Percentiles rank a stretch among this genome's conserved stretches.
Conservation (phyloP, 2,888 invertebrate genomes). For the Drosophila kambysellisi region DNA sequence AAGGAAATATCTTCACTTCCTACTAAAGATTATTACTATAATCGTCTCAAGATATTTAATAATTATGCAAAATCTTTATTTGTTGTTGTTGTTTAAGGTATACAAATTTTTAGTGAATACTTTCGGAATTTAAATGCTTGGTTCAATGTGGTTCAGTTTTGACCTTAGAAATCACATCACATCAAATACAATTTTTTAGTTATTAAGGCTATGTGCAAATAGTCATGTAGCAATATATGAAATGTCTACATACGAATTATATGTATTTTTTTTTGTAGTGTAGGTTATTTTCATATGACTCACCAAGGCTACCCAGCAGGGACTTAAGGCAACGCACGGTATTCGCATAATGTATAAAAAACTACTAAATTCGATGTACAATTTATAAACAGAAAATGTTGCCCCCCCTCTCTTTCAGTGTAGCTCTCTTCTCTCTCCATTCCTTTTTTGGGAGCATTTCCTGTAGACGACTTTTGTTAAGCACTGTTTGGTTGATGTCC, state of each 20-base stretch:
- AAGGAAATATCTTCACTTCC: background rate
- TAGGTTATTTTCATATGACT: conserved; percentile 16
- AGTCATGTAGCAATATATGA: background rate
- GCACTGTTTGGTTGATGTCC: conserved; percentile 58
- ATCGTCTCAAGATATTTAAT: background rate
- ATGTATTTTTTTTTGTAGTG: background rate
- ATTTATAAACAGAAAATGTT: conserved; percentile 60
- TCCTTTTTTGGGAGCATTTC: conserved; percentile 51
- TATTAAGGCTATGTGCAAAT: background rate
- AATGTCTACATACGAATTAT: background rate
- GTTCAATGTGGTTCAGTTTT: background rate
- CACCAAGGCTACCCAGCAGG: conserved; percentile 16
- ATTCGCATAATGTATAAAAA: conserved; percentile 71
- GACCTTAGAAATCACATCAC: background rate
- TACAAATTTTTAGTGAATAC: too few species aligned
- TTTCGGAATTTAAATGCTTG: too few species aligned
- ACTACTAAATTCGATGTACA: conserved; percentile 78
- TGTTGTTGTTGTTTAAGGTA: too few species aligned
- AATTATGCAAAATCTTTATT: background rate
- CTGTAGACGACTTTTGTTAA: conserved; percentile 58
- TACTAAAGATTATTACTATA: background rate
- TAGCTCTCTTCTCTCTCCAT: background rate
- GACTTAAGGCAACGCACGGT: conserved; percentile 65
- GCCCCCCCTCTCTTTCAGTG: background rate
- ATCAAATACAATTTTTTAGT: background rate